These are phyloP conservation scores for Brachirus orientalis DNA, from an alignment of 2,113 vertebrate genomes.

Conservation along the genomic window DNA sequence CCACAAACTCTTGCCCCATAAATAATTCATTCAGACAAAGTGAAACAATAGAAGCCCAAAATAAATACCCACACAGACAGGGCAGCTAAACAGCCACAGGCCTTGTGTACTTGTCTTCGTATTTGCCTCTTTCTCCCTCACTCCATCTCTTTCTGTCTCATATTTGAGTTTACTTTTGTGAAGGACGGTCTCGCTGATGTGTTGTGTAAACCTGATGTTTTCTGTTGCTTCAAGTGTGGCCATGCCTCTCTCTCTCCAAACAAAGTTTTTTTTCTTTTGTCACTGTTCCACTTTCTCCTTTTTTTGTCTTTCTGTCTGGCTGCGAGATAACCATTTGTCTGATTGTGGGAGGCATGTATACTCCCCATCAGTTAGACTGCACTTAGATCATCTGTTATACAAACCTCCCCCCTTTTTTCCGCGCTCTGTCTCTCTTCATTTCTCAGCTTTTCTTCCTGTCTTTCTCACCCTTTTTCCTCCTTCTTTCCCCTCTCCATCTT, in stretches of 20 bases:
- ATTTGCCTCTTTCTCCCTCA: constrained; percentile 26
- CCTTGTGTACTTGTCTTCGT: constrained; percentile 41
- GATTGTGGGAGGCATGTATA: constrained; percentile 62
- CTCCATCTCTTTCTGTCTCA: constrained; percentile 3
- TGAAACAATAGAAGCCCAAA: constrained; percentile 60
- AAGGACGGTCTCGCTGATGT: constrained; percentile 15
- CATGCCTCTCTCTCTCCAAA: constrained; percentile 19
- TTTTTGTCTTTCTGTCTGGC: constrained; percentile 55
- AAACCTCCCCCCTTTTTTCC: constrained; percentile 38
- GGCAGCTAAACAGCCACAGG: constrained; percentile 58
- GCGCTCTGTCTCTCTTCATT: constrained; percentile 32
- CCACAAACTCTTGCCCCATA: constrained; percentile 57
- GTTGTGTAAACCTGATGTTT: constrained; percentile 43
- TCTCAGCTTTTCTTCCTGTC: constrained; percentile 29
- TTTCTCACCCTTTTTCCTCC: constrained; percentile 24
- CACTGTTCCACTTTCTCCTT: constrained; percentile 30
- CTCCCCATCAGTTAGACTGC: constrained; percentile 69
- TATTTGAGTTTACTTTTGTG: constrained; percentile 9
- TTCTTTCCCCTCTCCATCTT: constrained; percentile 33
- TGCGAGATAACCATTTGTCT: constrained; percentile 71
- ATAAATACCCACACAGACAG: constrained; percentile 66
- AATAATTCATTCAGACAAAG: constrained; percentile 68
- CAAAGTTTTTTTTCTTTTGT: constrained; percentile 29
- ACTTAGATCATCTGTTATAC: constrained; percentile 73
- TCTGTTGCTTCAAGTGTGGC: constrained; percentile 17